These are phyloP conservation scores for Liopterus haemorrhoidalis DNA, from an alignment of 2,888 invertebrate species.

Conservation along the genomic window DNA sequence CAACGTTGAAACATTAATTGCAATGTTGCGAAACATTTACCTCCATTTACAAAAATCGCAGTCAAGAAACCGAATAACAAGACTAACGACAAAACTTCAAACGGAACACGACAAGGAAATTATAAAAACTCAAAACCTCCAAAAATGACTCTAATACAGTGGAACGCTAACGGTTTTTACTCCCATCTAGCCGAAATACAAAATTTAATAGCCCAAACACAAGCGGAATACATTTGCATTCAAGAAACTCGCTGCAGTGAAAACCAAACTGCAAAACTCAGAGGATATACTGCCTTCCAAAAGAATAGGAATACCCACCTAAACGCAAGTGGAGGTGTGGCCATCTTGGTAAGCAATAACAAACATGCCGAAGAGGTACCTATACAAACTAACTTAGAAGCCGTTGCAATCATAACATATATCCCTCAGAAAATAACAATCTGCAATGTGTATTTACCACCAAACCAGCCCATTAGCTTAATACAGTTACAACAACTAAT, in stretches of 20 bases:
- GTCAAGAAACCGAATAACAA: too few species aligned
- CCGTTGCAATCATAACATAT: conserved; percentile 8
- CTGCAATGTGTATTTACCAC: too few species aligned
- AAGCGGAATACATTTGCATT: conserved; percentile 7
- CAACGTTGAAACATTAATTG: too few species aligned
- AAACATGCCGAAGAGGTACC: conserved; percentile 8
- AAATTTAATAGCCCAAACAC: neutral
- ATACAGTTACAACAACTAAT: too few species aligned
- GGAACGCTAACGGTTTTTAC: conserved; percentile 12
- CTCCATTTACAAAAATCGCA: too few species aligned
- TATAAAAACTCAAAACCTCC: too few species aligned
- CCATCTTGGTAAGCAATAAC: conserved; percentile 5
- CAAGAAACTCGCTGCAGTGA: conserved; percentile 10
- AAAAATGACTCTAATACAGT: conserved; percentile 12
- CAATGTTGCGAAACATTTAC: too few species aligned
- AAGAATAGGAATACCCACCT: conserved; percentile 7
- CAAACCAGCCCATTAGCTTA: too few species aligned
- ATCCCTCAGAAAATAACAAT: conserved; percentile 1
- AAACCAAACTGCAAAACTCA: neutral
- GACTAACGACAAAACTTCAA: too few species aligned
- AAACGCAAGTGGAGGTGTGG: conserved; percentile 12
- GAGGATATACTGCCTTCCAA: conserved; percentile 3
- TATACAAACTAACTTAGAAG: conserved; percentile 4
- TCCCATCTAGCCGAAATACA: conserved; percentile 4
- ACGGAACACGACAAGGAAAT: too few species aligned